phyloP scores from a whole-genome alignment of 2,797 vertebrate species.

The Melanotaenia nigrans region DNA sequence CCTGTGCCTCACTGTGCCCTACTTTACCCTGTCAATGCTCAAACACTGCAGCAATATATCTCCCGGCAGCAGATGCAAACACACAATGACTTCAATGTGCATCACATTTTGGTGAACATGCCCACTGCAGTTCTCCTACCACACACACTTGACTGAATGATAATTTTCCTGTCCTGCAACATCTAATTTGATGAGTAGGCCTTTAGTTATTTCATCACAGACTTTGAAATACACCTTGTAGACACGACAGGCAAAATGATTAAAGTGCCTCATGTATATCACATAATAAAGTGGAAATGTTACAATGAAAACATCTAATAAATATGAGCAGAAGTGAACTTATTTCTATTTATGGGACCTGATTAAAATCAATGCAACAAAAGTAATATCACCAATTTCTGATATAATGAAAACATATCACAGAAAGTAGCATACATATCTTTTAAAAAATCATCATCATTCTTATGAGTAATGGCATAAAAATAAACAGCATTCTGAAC shows the following conservation, averaged over 20 bases:
- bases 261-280: slow-evolving; percentile 6
- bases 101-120: slow-evolving; percentile 41
- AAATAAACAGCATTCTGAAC: no score
- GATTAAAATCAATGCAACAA: neutral
- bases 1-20: slow-evolving; percentile 83
- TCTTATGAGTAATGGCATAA: neutral
- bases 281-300: slow-evolving; percentile 10
- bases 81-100: slow-evolving; percentile 35
- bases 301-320: slow-evolving; percentile 4
- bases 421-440: neutral
- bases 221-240: slow-evolving; percentile 7
- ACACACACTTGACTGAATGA: slow-evolving; percentile 37
- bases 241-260: neutral
- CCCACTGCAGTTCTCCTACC: slow-evolving; percentile 25
- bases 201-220: neutral
- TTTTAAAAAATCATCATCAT: neutral
- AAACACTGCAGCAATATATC: slow-evolving; percentile 84
- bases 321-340: neutral
- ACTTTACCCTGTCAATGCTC: slow-evolving; percentile 85
- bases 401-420: neutral
- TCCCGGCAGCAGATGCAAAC: slow-evolving; percentile 45
- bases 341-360: neutral
- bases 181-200: slow-evolving; percentile 19
- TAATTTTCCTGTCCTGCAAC: slow-evolving; percentile 45
- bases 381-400: neutral